A percentile compares a stretch with the other conserved stretches of the same genome.
These are phyloP conservation scores for Crepidodera aurea DNA, from an alignment of 2,888 invertebrate species.

Conservation along the genomic window DNA sequence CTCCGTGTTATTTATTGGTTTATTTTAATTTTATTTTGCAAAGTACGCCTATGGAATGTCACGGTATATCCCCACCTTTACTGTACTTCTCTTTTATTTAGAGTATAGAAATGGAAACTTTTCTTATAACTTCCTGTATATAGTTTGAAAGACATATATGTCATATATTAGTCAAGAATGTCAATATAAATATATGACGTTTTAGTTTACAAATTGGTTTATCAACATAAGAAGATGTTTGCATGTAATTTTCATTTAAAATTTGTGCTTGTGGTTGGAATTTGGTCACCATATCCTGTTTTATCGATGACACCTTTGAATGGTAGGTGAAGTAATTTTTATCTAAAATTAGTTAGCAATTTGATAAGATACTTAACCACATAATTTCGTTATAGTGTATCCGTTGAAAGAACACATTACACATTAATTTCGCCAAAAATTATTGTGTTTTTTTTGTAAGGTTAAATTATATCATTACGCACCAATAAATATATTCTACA, in stretches of 20 bases:
- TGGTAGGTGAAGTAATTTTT: slow-evolving; percentile 11
- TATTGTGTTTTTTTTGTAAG: too few species aligned
- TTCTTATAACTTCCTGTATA: too few species aligned
- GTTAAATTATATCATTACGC: too few species aligned
- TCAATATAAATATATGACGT: slow-evolving; percentile 2
- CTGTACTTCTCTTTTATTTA: too few species aligned
- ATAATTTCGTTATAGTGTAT: neutral
- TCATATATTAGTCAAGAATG: neutral
- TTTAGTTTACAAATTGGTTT: slow-evolving; percentile 3
- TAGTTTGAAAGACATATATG: neutral
- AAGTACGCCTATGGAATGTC: too few species aligned
- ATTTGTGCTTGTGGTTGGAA: slow-evolving; percentile 7
- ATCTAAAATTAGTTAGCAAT: slow-evolving; percentile 2
- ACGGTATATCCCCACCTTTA: too few species aligned
- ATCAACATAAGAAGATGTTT: slow-evolving; percentile 10
- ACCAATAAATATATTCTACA: too few species aligned
- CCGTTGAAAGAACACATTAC: neutral
- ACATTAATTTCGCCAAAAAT: too few species aligned
- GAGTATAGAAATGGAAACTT: too few species aligned
- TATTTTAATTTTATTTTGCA: too few species aligned
- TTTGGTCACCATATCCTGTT: slow-evolving; percentile 13
- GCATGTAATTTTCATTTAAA: neutral
- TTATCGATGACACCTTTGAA: slow-evolving; percentile 19
- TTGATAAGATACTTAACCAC: neutral
- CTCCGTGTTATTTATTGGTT: too few species aligned